A percentile compares a stretch with the other conserved stretches of the same genome.
These are phyloP conservation scores for Priocnemis perturbator DNA, from an alignment of 2,888 invertebrate species.

Conservation along the genomic window DNA sequence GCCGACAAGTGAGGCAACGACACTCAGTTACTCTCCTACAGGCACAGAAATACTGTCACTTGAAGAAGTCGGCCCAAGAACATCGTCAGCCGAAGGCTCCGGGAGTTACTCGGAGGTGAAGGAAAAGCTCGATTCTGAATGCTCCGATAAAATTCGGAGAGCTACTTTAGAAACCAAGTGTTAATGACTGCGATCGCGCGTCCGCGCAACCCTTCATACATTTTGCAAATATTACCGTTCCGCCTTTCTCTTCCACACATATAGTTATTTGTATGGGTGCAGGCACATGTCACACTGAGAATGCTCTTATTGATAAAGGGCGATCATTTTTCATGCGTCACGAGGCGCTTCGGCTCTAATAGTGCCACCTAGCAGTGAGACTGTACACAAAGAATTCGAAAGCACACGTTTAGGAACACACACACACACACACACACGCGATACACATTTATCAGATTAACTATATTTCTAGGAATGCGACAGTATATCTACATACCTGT, in stretches of 20 bases:
- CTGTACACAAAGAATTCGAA: constrained; percentile 47
- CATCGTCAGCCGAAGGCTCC: constrained; percentile 38
- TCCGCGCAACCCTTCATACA: constrained; percentile 17
- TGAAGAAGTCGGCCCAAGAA: constrained; percentile 61
- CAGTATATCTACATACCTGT: constrained; percentile 43
- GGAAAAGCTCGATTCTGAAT: constrained; percentile 52
- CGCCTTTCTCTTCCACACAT: constrained; percentile 51
- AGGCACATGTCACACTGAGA: too few species aligned
- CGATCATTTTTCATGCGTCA: constrained; percentile 49
- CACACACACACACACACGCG: too few species aligned
- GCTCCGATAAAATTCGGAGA: constrained; percentile 54
- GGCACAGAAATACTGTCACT: constrained; percentile 67
- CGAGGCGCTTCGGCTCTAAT: constrained; percentile 46
- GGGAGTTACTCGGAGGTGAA: constrained; percentile 46
- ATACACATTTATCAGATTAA: constrained; percentile 61
- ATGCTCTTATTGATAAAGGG: constrained; percentile 31
- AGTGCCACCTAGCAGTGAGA: constrained; percentile 60
- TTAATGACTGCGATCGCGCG: constrained; percentile 37
- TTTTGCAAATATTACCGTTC: constrained; percentile 42
- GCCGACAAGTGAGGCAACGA: constrained; percentile 68
- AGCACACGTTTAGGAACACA: constrained; percentile 12
- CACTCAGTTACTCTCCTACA: constrained; percentile 66
- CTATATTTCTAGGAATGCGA: constrained; percentile 60
- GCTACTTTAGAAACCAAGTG: constrained; percentile 64
- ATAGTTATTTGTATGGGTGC: constrained; percentile 18